Percentiles rank a stretch among this genome's conserved stretches.
These are phyloP conservation scores for Harpagifer antarcticus DNA, from an alignment of 2,797 vertebrate genomes.

Conservation along the genomic window DNA sequence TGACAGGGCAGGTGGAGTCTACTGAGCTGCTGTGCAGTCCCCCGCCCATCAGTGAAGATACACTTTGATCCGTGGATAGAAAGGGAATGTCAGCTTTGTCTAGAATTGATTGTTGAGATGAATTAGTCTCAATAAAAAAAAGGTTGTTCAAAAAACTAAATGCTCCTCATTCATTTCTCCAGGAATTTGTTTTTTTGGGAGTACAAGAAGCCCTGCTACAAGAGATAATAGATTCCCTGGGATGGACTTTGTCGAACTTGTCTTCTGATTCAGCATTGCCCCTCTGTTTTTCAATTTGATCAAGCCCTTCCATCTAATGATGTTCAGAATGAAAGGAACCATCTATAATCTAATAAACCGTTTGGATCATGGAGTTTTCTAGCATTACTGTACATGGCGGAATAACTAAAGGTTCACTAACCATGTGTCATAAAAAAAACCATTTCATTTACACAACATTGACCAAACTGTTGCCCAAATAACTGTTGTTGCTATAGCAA, in stretches of 20 bases:
- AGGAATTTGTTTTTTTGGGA: neutral
- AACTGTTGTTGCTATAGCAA: too few species aligned
- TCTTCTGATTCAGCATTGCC: neutral
- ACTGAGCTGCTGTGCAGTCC: conserved; percentile 7
- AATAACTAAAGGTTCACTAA: too few species aligned
- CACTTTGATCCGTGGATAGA: conserved; percentile 56
- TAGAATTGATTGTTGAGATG: conserved; percentile 12
- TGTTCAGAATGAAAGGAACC: neutral
- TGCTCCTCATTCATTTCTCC: neutral
- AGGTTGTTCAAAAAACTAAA: neutral
- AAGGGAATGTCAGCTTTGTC: conserved; percentile 55
- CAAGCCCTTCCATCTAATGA: neutral
- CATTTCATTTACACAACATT: too few species aligned
- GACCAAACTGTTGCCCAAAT: too few species aligned
- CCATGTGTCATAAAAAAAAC: too few species aligned
- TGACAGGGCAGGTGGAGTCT: conserved; percentile 45
- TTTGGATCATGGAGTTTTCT: too few species aligned
- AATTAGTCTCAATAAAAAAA: conserved; percentile 1
- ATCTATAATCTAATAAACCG: neutral
- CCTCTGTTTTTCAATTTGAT: neutral
- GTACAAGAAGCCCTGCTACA: neutral
- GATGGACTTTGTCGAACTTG: neutral
- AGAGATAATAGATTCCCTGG: neutral
- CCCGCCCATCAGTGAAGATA: conserved; percentile 24
- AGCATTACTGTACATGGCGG: too few species aligned